Evolutionary conservation across 1,140 invertebrate species (phyloP).

Genomic region (Drosophila auraria): DNA sequence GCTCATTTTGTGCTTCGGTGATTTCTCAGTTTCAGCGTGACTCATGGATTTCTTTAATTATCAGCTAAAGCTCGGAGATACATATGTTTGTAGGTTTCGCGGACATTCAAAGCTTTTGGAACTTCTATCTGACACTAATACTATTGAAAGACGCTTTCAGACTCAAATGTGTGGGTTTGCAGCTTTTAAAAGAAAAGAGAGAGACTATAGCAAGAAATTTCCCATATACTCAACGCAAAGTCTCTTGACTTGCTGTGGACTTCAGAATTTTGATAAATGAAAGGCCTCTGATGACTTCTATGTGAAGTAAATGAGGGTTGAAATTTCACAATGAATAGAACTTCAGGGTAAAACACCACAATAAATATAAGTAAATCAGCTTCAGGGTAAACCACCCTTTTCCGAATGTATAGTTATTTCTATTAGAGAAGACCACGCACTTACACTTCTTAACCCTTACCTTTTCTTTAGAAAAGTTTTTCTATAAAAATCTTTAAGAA

Average conservation of each 20-base stretch:
- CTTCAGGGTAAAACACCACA: neutral
- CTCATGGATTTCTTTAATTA: constrained; percentile 69
- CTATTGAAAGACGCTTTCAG: constrained; percentile 11
- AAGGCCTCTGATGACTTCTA: neutral
- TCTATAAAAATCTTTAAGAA: too few relatives aligned
- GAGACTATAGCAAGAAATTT: constrained; percentile 6
- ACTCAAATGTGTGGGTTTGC: constrained; percentile 8
- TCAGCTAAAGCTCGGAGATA: constrained; percentile 30
- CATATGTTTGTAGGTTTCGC: constrained; percentile 14
- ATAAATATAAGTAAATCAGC: neutral
- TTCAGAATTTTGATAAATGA: neutral
- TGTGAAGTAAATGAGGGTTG: constrained; percentile 5
- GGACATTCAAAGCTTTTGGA: constrained; percentile 19
- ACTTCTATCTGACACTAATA: constrained; percentile 70
- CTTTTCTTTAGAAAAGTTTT: too few relatives aligned
- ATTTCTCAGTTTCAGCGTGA: constrained; percentile 69
- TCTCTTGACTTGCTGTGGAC: constrained; percentile 20
- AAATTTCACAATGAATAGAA: constrained; percentile 1
- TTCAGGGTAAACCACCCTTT: neutral
- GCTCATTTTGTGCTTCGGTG: constrained; percentile 47
- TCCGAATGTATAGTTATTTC: neutral
- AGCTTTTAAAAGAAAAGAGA: constrained; percentile 35
- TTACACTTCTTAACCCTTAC: too few relatives aligned
- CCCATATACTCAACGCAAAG: constrained; percentile 37
- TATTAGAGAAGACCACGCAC: neutral